A percentile compares a stretch with the other conserved stretches of the same genome.
These are phyloP conservation scores for Lampropteryx suffumata DNA, from an alignment of 2,888 invertebrate genomes.

Conservation along the genomic window DNA sequence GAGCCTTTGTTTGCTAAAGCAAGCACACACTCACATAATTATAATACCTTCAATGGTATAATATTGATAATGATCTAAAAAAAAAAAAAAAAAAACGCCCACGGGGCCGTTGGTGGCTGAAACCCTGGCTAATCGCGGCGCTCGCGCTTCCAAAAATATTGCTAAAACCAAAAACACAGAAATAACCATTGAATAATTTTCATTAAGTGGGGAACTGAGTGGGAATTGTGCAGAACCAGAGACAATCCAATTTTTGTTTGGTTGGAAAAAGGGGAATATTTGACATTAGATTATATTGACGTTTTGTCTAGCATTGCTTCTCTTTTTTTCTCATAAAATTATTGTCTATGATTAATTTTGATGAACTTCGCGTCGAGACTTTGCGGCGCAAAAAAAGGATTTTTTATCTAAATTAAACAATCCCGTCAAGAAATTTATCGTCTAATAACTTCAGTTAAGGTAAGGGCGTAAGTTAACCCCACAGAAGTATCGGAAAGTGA, in stretches of 20 bases:
- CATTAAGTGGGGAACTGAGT: too few species aligned
- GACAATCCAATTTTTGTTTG: background rate
- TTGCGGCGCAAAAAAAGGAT: slow-evolving; percentile 73
- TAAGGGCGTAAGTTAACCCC: slow-evolving; percentile 81
- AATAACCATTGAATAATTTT: too few species aligned
- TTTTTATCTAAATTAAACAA: slow-evolving; percentile 58
- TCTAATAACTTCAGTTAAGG: slow-evolving; percentile 78
- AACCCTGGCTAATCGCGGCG: too few species aligned
- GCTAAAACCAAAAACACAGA: too few species aligned
- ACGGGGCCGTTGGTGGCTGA: too few species aligned
- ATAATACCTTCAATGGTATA: too few species aligned
- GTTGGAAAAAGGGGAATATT: too few species aligned
- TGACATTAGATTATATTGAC: background rate
- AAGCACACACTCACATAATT: too few species aligned
- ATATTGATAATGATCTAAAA: too few species aligned
- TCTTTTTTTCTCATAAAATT: background rate
- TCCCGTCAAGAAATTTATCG: slow-evolving; percentile 75
- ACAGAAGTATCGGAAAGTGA: slow-evolving; percentile 78
- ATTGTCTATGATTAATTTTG: slow-evolving; percentile 44
- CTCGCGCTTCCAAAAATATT: too few species aligned
- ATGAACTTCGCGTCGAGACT: slow-evolving; percentile 64
- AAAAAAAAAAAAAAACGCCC: too few species aligned
- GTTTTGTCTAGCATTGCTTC: background rate
- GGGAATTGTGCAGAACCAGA: background rate
- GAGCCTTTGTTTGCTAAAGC: too few species aligned